Conservation (phyloP, 2,797 vertebrate species). For the Melanotaenia maccullochi region DNA sequence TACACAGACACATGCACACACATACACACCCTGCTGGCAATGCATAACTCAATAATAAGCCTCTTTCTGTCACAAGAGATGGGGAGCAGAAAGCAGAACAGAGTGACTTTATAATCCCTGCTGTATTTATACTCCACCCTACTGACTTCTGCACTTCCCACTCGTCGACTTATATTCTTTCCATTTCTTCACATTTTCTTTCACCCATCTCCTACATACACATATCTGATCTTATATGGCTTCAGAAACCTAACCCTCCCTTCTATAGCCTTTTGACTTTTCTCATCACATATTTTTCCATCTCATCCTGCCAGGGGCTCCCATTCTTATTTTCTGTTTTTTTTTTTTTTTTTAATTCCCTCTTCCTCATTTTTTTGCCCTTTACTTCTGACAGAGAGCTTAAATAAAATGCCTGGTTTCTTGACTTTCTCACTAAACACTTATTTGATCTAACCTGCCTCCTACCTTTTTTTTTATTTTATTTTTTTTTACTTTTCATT, state of each 20-base stretch:
- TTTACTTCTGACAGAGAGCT: conserved; percentile 18
- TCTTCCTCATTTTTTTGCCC: conserved; percentile 20
- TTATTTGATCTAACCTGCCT: conserved; percentile 31
- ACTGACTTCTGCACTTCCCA: conserved; percentile 66
- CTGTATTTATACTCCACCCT: conserved; percentile 76
- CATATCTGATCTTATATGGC: conserved; percentile 58
- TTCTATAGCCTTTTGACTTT: conserved; percentile 47
- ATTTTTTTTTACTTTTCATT: not conserved
- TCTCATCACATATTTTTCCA: conserved; percentile 49
- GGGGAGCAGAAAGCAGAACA: conserved; percentile 78
- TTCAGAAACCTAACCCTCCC: conserved; percentile 40
- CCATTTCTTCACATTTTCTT: conserved; percentile 57
- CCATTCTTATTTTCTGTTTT: conserved; percentile 18
- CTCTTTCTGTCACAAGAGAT: conserved; percentile 77
- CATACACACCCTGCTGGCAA: conserved; percentile 60
- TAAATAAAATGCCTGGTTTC: conserved; percentile 36
- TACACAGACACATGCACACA: conserved; percentile 39
- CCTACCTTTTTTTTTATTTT: not conserved
- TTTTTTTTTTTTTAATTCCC: conserved; percentile 30
- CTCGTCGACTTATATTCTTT: conserved; percentile 42
- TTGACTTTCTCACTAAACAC: conserved; percentile 47
- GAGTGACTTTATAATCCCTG: conserved; percentile 80
- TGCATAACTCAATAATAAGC: conserved; percentile 77
- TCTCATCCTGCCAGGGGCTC: conserved; percentile 24
- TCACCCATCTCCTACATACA: conserved; percentile 46